Conservation (phyloP, 2,113 vertebrate genomes). For the Fukomys damarensis region DNA sequence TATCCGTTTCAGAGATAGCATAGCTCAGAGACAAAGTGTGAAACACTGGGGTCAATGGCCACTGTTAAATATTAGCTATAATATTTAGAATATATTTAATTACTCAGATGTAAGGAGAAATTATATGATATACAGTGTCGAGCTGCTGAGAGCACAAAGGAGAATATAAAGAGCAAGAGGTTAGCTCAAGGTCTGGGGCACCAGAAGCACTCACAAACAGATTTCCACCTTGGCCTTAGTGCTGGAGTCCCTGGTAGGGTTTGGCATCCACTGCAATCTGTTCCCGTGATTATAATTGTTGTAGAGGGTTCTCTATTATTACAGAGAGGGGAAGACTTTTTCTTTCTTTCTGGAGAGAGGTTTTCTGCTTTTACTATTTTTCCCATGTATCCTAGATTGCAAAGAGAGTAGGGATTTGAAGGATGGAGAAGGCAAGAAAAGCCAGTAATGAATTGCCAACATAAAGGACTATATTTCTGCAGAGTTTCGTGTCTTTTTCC, state of each 20-base stretch:
- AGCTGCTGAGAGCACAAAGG: not conserved
- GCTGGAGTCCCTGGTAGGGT: rapidly evolving
- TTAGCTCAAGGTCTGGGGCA: not conserved
- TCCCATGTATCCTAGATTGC: not conserved
- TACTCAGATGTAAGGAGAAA: not conserved
- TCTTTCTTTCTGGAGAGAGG: not conserved
- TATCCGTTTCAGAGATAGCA: not conserved
- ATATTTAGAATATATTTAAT: not conserved
- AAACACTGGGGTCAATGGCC: not conserved
- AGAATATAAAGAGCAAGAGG: not conserved
- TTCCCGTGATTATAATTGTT: not conserved
- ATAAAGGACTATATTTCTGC: not conserved
- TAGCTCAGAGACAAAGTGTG: not conserved
- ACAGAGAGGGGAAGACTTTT: not conserved
- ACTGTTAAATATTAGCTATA: not conserved
- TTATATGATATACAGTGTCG: not conserved
- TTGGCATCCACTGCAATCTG: not conserved
- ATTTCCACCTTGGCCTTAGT: not conserved
- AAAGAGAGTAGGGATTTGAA: not conserved
- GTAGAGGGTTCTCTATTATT: not conserved
- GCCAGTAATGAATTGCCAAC: not conserved
- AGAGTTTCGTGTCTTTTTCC: not conserved
- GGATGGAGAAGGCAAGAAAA: not conserved
- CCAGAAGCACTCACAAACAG: not conserved
- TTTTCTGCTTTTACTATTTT: not conserved